phyloP scores from a whole-genome alignment of 2,888 invertebrate genomes.

The Lacanobia wlatinum region DNA sequence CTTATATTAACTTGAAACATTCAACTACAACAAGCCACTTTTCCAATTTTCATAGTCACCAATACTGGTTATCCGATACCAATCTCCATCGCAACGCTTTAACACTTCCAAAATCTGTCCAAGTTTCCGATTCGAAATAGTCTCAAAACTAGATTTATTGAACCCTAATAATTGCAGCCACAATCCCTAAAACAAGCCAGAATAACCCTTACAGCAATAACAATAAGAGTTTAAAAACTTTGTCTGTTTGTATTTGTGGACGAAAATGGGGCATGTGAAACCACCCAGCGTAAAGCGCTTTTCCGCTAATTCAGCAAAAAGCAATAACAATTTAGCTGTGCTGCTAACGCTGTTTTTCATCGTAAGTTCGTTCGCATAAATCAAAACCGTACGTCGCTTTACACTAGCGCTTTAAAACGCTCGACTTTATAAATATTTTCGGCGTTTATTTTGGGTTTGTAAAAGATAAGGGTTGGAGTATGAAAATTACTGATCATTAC shows the following conservation, averaged over 20 bases:
- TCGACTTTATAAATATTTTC: constrained; percentile 23
- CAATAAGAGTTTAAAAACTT: constrained; percentile 48
- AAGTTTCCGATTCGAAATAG: constrained; percentile 48
- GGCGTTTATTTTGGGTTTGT: not conserved
- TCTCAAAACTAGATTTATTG: constrained; percentile 50
- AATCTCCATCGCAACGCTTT: constrained; percentile 7
- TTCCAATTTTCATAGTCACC: constrained; percentile 4
- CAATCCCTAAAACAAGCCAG: constrained; percentile 17
- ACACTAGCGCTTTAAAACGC: constrained; percentile 56
- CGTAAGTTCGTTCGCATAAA: constrained; percentile 58
- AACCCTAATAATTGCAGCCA: constrained; percentile 31
- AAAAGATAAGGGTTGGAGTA: not conserved
- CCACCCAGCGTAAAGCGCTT: constrained; percentile 58
- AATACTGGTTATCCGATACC: constrained; percentile 10
- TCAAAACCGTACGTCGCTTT: constrained; percentile 59
- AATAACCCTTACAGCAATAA: constrained; percentile 3
- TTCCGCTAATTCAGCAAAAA: constrained; percentile 71
- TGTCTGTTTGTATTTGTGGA: constrained; percentile 46
- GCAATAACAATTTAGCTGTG: constrained; percentile 68
- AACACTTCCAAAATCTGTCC: constrained; percentile 44
- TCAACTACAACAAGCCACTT: not conserved
- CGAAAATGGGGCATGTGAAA: constrained; percentile 56
- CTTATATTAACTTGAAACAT: not conserved
- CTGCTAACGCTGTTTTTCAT: constrained; percentile 63
- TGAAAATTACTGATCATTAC: constrained; percentile 16